Conservation (phyloP, 1,140 invertebrate genomes). For the Procambarus clarkii region DNA sequence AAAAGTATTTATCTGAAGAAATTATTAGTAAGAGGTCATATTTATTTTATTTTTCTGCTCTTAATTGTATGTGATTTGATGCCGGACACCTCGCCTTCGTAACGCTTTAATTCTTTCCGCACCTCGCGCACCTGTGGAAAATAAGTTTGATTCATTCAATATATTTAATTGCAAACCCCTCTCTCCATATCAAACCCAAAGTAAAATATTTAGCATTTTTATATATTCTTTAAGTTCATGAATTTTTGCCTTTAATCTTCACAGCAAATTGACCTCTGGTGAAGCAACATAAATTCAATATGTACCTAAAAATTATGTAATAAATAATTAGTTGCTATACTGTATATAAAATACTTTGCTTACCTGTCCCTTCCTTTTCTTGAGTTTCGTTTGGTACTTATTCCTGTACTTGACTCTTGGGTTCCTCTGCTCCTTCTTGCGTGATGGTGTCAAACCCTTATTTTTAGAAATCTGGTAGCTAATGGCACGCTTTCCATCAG, state of each 20-base stretch:
- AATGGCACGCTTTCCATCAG: conserved; percentile 85
- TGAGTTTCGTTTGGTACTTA: background rate
- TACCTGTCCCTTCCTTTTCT: background rate
- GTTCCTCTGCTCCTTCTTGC: conserved; percentile 73
- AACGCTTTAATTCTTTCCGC: conserved; percentile 85
- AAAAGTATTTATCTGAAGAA: too few species aligned
- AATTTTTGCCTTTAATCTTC: too few species aligned
- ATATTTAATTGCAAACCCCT: too few species aligned
- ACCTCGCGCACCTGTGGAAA: conserved; percentile 82
- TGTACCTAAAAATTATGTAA: conserved; percentile 81
- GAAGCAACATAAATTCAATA: conserved; percentile 89
- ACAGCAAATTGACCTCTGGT: too few species aligned
- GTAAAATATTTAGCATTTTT: too few species aligned
- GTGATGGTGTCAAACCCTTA: conserved; percentile 91
- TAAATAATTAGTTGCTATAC: background rate
- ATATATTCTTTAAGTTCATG: too few species aligned
- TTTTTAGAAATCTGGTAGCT: conserved; percentile 96
- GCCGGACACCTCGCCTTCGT: conserved; percentile 93
- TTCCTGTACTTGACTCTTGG: background rate
- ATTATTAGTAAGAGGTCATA: too few species aligned
- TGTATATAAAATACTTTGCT: background rate
- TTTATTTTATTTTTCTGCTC: too few species aligned
- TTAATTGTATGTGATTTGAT: conserved; percentile 91
- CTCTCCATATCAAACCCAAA: too few species aligned
- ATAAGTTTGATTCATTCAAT: too few species aligned